Evolutionary conservation across 35 echinoderm and acorn worm genomes (phyloP).

Genomic region (Diadema setosum): DNA sequence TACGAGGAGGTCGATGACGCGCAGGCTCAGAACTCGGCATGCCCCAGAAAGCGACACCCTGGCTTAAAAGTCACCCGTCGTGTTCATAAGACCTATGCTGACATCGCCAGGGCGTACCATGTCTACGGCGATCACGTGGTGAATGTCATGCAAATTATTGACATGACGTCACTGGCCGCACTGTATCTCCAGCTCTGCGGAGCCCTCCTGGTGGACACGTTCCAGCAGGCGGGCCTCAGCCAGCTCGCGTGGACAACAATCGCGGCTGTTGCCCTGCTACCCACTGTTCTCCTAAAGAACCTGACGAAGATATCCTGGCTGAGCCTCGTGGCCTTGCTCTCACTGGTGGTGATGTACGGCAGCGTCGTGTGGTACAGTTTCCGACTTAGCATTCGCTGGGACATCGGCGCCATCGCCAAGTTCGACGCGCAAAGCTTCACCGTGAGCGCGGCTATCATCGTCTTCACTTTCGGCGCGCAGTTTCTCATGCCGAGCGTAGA

Average conservation of each 20-base stretch:
- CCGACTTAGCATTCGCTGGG: slow-evolving; percentile 70
- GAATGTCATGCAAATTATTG: slow-evolving; percentile 91
- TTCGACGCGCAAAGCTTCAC: slow-evolving; percentile 69
- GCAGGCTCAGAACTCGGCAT: neutral
- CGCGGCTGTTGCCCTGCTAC: slow-evolving; percentile 57
- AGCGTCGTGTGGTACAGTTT: slow-evolving; percentile 96
- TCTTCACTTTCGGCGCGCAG: slow-evolving; percentile 94
- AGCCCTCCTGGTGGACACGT: slow-evolving; percentile 84
- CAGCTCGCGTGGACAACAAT: slow-evolving; percentile 80
- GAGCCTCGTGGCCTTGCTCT: slow-evolving; percentile 77
- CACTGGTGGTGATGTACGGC: slow-evolving; percentile 73
- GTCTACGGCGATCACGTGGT: slow-evolving; percentile 63
- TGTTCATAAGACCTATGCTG: slow-evolving; percentile 83
- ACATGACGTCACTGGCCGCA: slow-evolving; percentile 89
- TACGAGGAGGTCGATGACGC: slow-evolving; percentile 64
- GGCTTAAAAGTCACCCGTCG: neutral
- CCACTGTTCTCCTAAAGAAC: slow-evolving; percentile 85
- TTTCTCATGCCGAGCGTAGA: slow-evolving; percentile 97
- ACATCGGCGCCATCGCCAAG: slow-evolving; percentile 45
- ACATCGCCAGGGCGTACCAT: slow-evolving; percentile 79
- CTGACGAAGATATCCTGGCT: slow-evolving; percentile 94
- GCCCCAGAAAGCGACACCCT: neutral
- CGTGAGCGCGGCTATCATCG: slow-evolving; percentile 83
- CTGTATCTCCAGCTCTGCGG: slow-evolving; percentile 91
- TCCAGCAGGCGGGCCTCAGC: slow-evolving; percentile 46